phyloP scores from a whole-genome alignment of 2,888 invertebrate genomes.

The Cancer borealis region DNA sequence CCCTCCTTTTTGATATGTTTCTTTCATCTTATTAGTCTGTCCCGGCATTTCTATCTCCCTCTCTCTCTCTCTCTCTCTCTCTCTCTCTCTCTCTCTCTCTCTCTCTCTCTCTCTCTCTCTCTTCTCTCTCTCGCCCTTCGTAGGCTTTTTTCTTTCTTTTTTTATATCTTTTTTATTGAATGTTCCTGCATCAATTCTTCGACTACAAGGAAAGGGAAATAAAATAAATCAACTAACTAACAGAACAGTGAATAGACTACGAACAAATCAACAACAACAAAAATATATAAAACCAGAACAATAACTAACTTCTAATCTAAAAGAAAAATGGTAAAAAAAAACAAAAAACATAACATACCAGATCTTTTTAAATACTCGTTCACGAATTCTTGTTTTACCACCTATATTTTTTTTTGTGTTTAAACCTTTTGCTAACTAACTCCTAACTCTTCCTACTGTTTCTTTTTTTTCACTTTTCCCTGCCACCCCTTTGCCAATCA shows the following conservation, averaged over 20 bases:
- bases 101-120: no score
- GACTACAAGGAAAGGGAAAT: not conserved
- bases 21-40: slow-evolving; percentile 24
- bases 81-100: no score
- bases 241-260: not conserved
- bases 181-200: slow-evolving; percentile 10
- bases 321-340: no score
- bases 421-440: not conserved
- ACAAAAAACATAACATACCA: not conserved
- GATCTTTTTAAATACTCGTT: not conserved
- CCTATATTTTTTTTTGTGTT: not conserved
- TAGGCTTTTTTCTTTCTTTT: not conserved
- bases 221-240: not conserved
- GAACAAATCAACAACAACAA: not conserved
- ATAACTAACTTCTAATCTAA: not conserved
- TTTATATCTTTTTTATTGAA: not conserved
- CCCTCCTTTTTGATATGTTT: not conserved
- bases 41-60: not conserved
- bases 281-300: not conserved
- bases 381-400: not conserved
- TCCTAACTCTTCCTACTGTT: not conserved
- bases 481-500: not conserved
- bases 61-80: no score
- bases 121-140: no score
- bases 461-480: not conserved